Percentiles rank a stretch among this genome's conserved stretches.
These are phyloP conservation scores for Urocitellus parryii DNA, from an alignment of 2,113 vertebrate genomes.

Conservation along the genomic window DNA sequence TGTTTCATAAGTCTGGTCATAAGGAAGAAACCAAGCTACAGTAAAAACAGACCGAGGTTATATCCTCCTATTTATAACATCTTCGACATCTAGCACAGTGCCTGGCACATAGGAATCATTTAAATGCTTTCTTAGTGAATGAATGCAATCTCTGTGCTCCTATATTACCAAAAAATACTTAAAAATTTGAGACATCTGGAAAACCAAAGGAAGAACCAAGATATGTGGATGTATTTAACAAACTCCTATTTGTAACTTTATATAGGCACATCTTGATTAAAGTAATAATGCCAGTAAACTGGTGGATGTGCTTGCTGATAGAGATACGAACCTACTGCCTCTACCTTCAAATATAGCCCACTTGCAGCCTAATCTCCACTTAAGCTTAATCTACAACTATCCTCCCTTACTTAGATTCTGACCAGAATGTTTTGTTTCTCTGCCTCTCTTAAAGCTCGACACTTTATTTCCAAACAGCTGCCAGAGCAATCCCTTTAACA, in stretches of 20 bases:
- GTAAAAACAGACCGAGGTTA: not conserved
- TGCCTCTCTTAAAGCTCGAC: not conserved
- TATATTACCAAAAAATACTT: not conserved
- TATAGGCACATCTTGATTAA: not conserved
- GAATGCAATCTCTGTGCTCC: not conserved
- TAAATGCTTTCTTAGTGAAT: not conserved
- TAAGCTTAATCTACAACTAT: not conserved
- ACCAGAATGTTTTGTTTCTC: not conserved
- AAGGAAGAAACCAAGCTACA: not conserved
- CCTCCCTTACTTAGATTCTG: not conserved
- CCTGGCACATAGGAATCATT: not conserved
- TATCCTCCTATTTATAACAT: not conserved
- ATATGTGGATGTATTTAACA: not conserved
- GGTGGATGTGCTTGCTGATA: not conserved
- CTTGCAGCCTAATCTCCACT: not conserved
- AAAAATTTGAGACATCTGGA: not conserved
- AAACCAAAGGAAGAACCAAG: not conserved
- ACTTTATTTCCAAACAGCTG: not conserved
- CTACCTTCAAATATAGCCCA: not conserved
- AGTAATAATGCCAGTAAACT: slow-evolving; percentile 8
- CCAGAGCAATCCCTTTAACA: not conserved
- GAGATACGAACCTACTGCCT: not conserved
- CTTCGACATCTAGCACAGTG: not conserved
- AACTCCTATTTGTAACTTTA: not conserved
- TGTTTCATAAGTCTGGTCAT: not conserved